Conservation (phyloP, 1,140 invertebrate genomes). For the Drosophila lacertosa region DNA sequence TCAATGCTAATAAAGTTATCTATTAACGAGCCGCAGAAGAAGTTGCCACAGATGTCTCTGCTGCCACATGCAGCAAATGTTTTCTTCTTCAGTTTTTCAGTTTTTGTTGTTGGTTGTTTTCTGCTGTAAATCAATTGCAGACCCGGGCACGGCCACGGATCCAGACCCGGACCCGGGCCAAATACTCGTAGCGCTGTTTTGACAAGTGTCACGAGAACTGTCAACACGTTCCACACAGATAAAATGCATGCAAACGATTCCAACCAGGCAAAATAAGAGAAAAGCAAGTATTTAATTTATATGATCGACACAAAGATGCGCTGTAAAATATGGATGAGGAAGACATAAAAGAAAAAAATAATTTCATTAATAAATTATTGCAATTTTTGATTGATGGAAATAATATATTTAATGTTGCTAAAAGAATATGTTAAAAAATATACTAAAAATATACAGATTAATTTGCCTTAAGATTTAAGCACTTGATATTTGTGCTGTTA, state of each 20-base stretch:
- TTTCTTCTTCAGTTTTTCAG: no score
- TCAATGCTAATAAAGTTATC: constrained; percentile 65
- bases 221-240: constrained; percentile 52
- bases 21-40: constrained; percentile 32
- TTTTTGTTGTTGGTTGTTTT: no score
- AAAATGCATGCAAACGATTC: constrained; percentile 24
- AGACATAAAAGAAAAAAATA: no score
- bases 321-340: constrained; percentile 11
- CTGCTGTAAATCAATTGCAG: constrained; percentile 55
- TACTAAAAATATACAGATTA: no score
- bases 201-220: constrained; percentile 72
- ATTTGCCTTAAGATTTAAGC: no score
- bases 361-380: no score
- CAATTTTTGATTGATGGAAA: no score
- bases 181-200: constrained; percentile 56
- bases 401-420: no score
- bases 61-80: neutral
- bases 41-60: constrained; percentile 9
- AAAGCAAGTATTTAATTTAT: neutral
- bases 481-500: no score
- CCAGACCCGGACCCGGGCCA: constrained; percentile 20
- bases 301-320: constrained; percentile 16
- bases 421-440: no score
- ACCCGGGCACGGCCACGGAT: neutral
- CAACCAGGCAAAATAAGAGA: constrained; percentile 2